Base-by-base conservation (phyloP, 2,888 invertebrate species). In the Steinernema hermaphroditum region DNA sequence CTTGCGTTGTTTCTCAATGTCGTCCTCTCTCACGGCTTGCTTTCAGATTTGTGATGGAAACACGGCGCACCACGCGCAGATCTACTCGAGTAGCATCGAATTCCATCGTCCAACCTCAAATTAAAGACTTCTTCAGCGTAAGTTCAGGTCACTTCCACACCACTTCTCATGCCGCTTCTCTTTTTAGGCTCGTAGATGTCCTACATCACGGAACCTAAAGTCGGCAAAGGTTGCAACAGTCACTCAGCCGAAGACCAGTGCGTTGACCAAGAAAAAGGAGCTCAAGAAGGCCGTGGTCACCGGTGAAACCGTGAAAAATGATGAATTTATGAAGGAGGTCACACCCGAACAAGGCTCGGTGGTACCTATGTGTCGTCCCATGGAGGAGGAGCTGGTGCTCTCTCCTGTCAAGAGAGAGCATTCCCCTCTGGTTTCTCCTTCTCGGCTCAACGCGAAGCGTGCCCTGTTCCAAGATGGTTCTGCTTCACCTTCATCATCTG, bases 261-360 rank as follows among this genome's bases (percentile, higher is more conserved):
- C 54, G 6, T 22, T 22, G 37, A 37, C 37, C 37, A 37, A 37
- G 37, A 37, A 37, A 12, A 37, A 37, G 37, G 37, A 37, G 27
- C 54, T 54, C 24, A 54, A 54, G 24, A 54, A 54, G 54, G 54
- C 54, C 2, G 54, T 27, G 24, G 54, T 54, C 14, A 27, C 54
- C 16, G 54, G 54, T 4, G 24, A 27, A 2, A 14, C 54, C 22
- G 24, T 27, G 2, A 22, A 22, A 27, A 27, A 8, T 16, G 54
- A 54, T 22, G 54, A 54, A 4, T 54, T 54, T 16, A 4, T 2
- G 6, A 54, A 54, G 27, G 54, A 54, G 27, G 24, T 54, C 24
- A 54, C 54, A 6, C 54, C 54, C 2, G 54, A 54, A 12, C 54
- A 54, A 16, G 22, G 54, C 54, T 22, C 16, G 24, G 12, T 27